Evolutionary conservation across 64 coral and sea anemone genomes (phyloP).

Genomic region (Cladopsammia gracilis): DNA sequence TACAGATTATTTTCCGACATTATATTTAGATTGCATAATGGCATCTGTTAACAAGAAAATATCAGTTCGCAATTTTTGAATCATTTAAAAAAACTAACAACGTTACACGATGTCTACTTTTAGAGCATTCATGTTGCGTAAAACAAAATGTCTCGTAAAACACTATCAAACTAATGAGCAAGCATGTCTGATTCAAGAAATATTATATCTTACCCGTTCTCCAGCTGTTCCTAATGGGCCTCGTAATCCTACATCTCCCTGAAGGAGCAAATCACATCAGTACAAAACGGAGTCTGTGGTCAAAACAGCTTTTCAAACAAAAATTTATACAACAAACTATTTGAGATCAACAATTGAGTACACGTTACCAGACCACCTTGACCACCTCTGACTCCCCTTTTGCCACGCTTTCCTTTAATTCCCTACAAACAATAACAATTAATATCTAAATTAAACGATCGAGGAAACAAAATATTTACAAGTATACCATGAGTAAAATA

Average conservation of each 20-base stretch:
- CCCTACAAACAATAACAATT: not conserved
- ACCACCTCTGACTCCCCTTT: not conserved
- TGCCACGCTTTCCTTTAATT: not conserved
- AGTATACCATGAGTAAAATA: too few relatives aligned
- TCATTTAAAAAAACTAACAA: too few relatives aligned
- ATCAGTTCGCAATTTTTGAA: too few relatives aligned
- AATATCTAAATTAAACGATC: not conserved
- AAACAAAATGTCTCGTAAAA: too few relatives aligned
- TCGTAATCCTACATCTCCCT: not conserved
- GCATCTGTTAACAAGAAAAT: too few relatives aligned
- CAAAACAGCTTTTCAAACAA: not conserved
- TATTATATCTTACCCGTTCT: not conserved
- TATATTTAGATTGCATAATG: too few relatives aligned
- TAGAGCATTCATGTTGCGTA: too few relatives aligned
- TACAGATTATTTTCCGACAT: too few relatives aligned
- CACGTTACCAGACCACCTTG: slow-evolving; percentile 7
- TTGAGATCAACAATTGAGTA: not conserved
- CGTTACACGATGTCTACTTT: too few relatives aligned
- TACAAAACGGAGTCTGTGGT: not conserved
- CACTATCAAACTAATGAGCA: too few relatives aligned
- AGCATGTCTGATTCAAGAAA: not conserved
- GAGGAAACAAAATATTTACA: not conserved
- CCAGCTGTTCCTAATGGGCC: slow-evolving; percentile 32
- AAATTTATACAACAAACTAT: too few relatives aligned
- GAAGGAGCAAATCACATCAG: not conserved